These are phyloP conservation scores for Andrena minutula DNA, from an alignment of 2,888 invertebrate genomes.

Conservation along the genomic window DNA sequence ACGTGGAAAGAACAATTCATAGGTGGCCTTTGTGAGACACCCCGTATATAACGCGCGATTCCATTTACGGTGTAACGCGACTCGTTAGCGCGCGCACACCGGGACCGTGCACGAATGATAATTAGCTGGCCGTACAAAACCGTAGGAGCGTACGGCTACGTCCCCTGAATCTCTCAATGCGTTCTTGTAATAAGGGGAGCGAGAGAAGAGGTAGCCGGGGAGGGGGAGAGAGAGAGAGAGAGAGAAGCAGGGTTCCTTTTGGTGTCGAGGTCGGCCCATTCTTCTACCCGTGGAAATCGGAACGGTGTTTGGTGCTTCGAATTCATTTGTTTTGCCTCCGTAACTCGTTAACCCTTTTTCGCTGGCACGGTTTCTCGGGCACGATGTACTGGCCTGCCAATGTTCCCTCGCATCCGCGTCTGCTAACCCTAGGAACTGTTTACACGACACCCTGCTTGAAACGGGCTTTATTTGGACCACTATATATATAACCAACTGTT, in stretches of 20 bases:
- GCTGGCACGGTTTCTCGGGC: slow-evolving; percentile 16
- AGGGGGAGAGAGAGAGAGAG: neutral
- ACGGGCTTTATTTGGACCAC: no score
- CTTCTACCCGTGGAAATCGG: slow-evolving; percentile 47
- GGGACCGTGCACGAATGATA: slow-evolving; percentile 63
- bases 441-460: no score
- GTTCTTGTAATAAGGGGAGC: slow-evolving; percentile 37
- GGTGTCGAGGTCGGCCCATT: slow-evolving; percentile 54
- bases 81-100: slow-evolving; percentile 65
- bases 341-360: slow-evolving; percentile 51
- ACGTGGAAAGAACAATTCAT: no score
- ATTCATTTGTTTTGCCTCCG: slow-evolving; percentile 48
- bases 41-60: slow-evolving; percentile 47
- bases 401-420: slow-evolving; percentile 4
- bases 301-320: slow-evolving; percentile 48
- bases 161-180: slow-evolving; percentile 51
- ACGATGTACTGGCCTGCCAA: neutral
- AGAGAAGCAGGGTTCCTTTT: slow-evolving; percentile 18
- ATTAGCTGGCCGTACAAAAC: slow-evolving; percentile 65
- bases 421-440: neutral
- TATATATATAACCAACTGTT: no score
- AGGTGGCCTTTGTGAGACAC: no score
- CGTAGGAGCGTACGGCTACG: slow-evolving; percentile 30
- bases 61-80: slow-evolving; percentile 67
- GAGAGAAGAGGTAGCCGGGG: neutral